Percentiles rank a stretch among this genome's conserved stretches.
Evolutionary conservation across 2,113 vertebrate species (phyloP).

Genomic region (Myotis brandtii): DNA sequence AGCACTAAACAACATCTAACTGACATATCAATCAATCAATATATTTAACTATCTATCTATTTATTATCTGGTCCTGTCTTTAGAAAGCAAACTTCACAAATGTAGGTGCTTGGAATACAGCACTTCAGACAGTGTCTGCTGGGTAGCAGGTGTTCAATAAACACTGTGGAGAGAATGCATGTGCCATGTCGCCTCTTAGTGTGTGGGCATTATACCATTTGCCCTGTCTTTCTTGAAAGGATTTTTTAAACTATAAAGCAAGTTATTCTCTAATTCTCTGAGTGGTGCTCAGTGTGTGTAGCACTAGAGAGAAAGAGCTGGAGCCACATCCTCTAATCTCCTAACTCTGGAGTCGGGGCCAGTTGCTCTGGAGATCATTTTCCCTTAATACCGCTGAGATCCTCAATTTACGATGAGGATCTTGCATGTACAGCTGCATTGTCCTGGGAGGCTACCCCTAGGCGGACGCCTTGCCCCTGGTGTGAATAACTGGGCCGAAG

Average conservation of each 20-base stretch:
- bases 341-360: conserved; percentile 53
- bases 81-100: conserved; percentile 24
- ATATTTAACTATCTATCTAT: background rate
- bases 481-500: background rate
- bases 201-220: background rate
- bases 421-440: background rate
- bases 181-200: background rate
- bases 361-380: conserved; percentile 56
- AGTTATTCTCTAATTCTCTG: conserved; percentile 49
- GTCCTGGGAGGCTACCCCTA: background rate
- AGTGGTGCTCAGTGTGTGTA: background rate
- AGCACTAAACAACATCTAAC: background rate
- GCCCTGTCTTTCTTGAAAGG: conserved; percentile 43
- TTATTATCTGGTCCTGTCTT: background rate
- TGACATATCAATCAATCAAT: background rate
- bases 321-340: conserved; percentile 41
- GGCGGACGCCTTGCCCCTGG: background rate
- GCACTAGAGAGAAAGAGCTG: background rate
- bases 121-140: background rate
- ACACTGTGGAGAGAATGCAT: background rate
- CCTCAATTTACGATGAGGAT: conserved; percentile 47
- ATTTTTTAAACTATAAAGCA: conserved; percentile 31
- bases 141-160: background rate
- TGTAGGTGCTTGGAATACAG: background rate
- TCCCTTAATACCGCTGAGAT: conserved; percentile 27